These are phyloP conservation scores for Pogonomyrmex barbatus DNA, from an alignment of 1,140 invertebrate genomes.

Conservation along the genomic window DNA sequence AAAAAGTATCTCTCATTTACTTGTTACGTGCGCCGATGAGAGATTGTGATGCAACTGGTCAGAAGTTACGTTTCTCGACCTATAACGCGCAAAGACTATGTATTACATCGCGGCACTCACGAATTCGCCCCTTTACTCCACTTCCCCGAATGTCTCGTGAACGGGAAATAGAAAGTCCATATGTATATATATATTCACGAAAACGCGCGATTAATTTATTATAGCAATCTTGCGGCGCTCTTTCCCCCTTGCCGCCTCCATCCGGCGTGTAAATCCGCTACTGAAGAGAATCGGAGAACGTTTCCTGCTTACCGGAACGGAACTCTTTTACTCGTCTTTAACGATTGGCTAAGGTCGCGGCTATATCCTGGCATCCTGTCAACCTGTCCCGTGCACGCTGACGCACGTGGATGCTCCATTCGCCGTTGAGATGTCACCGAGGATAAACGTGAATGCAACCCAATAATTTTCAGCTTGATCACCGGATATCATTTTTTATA, in stretches of 20 bases:
- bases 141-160: not conserved
- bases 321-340: constrained; percentile 10
- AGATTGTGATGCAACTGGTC: constrained; percentile 59
- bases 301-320: constrained; percentile 5
- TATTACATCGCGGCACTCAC: constrained; percentile 31
- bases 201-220: constrained; percentile 36
- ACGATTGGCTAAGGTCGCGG: constrained; percentile 24
- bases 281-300: not conserved
- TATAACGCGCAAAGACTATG: constrained; percentile 34
- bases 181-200: not conserved
- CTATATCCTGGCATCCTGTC: not conserved
- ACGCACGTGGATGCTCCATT: not conserved
- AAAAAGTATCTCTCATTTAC: constrained; percentile 64
- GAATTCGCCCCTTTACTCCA: constrained; percentile 18
- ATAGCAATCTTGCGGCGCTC: not conserved
- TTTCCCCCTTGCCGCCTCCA: not conserved
- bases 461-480: constrained; percentile 50
- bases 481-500: constrained; percentile 25
- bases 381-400: too few species aligned
- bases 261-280: not conserved
- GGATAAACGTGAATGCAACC: constrained; percentile 5
- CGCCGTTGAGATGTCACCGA: not conserved
- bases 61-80: constrained; percentile 46
- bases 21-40: constrained; percentile 58
- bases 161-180: constrained; percentile 21